A percentile compares a stretch with the other conserved stretches of the same genome.
phyloP scores from a whole-genome alignment of 2,797 vertebrate genomes.

The Lithobates pipiens region DNA sequence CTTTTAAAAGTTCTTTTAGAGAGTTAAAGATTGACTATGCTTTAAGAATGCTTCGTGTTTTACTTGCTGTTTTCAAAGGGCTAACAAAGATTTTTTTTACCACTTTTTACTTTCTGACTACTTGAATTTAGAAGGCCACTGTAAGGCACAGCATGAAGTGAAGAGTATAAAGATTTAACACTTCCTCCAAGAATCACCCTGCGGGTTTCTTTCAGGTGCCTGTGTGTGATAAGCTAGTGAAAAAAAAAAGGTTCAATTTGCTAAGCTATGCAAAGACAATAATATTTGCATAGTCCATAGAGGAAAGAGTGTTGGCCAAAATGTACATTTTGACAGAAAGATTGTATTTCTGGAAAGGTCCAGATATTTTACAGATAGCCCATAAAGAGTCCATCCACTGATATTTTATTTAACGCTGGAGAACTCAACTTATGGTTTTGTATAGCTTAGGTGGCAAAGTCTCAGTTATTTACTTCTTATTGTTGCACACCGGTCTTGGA shows the following conservation, averaged over 20 bases:
- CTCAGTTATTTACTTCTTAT: too few species aligned
- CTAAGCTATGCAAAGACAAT: neutral
- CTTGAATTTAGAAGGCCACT: neutral
- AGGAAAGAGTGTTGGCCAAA: neutral
- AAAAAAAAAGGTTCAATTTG: neutral
- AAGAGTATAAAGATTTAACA: slow-evolving; percentile 5
- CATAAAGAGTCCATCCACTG: too few species aligned
- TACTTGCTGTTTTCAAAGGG: neutral
- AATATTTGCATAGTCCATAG: neutral
- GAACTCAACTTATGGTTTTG: too few species aligned
- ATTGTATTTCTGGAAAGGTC: too few species aligned
- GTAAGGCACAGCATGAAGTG: neutral
- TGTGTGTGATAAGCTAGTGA: neutral
- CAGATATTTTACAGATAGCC: too few species aligned
- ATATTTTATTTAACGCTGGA: neutral
- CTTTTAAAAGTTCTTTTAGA: neutral
- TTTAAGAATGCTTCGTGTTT: neutral
- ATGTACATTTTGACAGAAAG: neutral
- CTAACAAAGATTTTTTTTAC: neutral
- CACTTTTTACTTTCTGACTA: slow-evolving; percentile 1
- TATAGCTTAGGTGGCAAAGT: too few species aligned
- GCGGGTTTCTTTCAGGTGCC: slow-evolving; percentile 2
- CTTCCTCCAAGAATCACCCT: slow-evolving; percentile 8
- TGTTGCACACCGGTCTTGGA: too few species aligned
- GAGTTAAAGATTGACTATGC: neutral